Percentiles rank a stretch among this genome's conserved stretches.
Evolutionary conservation across 2,113 vertebrate genomes (phyloP).

Genomic region (Lepus europaeus): DNA sequence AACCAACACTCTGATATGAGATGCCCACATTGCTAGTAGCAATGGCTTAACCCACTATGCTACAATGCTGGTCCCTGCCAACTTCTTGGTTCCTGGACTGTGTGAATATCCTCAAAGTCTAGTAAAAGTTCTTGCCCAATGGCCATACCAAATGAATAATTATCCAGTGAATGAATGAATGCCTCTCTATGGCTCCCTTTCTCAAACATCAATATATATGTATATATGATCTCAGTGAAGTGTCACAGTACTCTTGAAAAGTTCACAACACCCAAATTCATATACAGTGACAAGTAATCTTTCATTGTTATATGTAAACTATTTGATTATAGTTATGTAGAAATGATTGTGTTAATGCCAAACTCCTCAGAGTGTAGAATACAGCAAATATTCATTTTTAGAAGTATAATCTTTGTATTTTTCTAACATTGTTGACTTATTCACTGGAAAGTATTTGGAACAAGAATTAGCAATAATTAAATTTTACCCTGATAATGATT

Average conservation of each 20-base stretch:
- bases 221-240: not conserved
- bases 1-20: too few relatives aligned
- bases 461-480: constrained; percentile 1
- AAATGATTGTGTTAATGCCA: not conserved
- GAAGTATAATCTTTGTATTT: not conserved
- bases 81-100: too few relatives aligned
- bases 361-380: not conserved
- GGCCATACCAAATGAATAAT: not conserved
- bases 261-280: not conserved
- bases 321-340: not conserved
- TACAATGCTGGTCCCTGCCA: too few relatives aligned
- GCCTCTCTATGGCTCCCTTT: not conserved
- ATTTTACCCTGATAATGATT: constrained; percentile 19
- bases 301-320: not conserved
- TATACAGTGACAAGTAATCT: not conserved
- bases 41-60: too few relatives aligned
- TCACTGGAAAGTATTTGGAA: constrained; percentile 23
- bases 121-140: not conserved
- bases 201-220: accelerated
- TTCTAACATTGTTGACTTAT: constrained; percentile 35
- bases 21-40: too few relatives aligned
- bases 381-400: not conserved
- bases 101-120: not conserved
- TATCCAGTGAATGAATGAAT: not conserved
- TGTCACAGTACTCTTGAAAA: not conserved